phyloP scores from a whole-genome alignment of 2,888 invertebrate genomes.

The Abrostola tripartita region DNA sequence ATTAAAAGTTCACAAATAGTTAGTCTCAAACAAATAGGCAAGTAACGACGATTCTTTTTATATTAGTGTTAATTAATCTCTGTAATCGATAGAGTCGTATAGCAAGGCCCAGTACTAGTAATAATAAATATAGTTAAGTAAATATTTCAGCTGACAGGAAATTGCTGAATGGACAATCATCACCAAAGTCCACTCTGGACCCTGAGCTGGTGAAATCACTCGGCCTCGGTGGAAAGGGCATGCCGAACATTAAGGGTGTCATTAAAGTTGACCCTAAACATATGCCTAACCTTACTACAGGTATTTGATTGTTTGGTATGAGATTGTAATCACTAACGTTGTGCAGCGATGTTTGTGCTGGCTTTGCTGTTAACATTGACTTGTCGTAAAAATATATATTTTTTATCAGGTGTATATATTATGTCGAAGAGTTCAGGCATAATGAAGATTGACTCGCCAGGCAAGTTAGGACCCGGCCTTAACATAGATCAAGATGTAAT shows the following conservation, averaged over 20 bases:
- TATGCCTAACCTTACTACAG: conserved; percentile 89
- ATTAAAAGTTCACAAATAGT: neutral
- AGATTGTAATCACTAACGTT: conserved; percentile 37
- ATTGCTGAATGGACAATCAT: conserved; percentile 84
- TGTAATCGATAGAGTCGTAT: conserved; percentile 2
- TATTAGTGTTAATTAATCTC: neutral
- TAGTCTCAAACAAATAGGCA: neutral
- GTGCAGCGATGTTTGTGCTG: conserved; percentile 47
- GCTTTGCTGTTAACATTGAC: conserved; percentile 43
- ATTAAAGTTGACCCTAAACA: conserved; percentile 93
- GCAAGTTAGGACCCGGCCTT: conserved; percentile 85
- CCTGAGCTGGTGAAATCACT: conserved; percentile 87
- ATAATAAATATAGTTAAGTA: conserved; percentile 53
- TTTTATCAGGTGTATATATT: conserved; percentile 90
- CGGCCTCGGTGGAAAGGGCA: conserved; percentile 85
- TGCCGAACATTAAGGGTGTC: conserved; percentile 90
- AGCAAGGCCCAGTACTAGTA: conserved; percentile 53
- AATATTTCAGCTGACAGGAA: conserved; percentile 78
- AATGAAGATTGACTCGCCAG: conserved; percentile 91
- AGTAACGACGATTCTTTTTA: neutral
- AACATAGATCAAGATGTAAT: conserved; percentile 86
- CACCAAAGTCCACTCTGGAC: conserved; percentile 83
- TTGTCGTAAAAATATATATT: conserved; percentile 14
- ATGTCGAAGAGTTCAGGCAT: conserved; percentile 93
- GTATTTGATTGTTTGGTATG: conserved; percentile 64